phyloP scores from a whole-genome alignment of 1,140 invertebrate genomes.

The Bombus affinis region DNA sequence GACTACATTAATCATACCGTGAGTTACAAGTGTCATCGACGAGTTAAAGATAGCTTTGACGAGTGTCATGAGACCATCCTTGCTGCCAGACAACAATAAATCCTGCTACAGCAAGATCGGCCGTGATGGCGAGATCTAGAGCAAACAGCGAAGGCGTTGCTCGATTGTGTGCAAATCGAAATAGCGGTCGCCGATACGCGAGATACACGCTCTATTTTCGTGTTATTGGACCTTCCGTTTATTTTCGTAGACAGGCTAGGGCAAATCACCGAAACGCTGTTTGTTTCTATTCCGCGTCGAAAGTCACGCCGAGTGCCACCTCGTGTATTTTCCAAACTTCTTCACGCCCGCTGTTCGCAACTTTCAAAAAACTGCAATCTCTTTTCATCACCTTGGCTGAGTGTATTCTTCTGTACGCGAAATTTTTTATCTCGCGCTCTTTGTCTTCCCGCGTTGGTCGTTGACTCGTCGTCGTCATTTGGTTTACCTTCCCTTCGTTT shows the following conservation, averaged over 20 bases:
- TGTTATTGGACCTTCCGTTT: conserved; percentile 23
- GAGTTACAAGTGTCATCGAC: background rate
- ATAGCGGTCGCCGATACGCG: background rate
- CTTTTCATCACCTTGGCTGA: background rate
- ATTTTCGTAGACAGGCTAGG: conserved; percentile 24
- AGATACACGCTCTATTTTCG: conserved; percentile 25
- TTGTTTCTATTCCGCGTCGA: conserved; percentile 11
- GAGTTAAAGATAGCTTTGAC: background rate
- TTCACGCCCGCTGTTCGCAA: background rate
- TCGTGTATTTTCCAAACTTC: background rate
- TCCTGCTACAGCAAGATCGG: background rate
- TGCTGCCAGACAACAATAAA: background rate
- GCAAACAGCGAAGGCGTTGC: background rate
- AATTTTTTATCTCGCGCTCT: background rate
- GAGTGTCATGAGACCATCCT: background rate
- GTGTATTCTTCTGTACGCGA: background rate
- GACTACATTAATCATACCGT: background rate
- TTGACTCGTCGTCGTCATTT: background rate
- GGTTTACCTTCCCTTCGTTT: background rate
- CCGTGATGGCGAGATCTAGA: background rate
- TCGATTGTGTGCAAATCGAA: conserved; percentile 21
- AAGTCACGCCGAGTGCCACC: background rate
- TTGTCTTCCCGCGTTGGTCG: too few relatives aligned
- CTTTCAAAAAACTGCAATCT: background rate
- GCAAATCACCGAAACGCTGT: background rate